Evolutionary conservation across 2,888 invertebrate genomes (phyloP).

Genomic region (Steinernema hermaphroditum): DNA sequence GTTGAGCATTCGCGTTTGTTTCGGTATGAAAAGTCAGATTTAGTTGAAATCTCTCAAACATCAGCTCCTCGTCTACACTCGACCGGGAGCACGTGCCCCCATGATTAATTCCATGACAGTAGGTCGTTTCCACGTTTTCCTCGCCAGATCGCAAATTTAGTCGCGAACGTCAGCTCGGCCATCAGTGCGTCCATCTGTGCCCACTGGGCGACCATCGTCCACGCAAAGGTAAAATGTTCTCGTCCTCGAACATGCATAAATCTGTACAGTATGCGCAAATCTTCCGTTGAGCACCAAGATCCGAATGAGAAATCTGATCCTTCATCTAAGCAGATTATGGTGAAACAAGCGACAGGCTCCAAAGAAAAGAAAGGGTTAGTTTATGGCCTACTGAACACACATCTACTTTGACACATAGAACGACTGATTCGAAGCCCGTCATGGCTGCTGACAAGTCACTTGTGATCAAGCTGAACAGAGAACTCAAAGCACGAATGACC

Average conservation of each 20-base stretch:
- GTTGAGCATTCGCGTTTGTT: constrained; percentile 12
- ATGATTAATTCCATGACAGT: constrained; percentile 49
- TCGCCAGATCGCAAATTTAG: background rate
- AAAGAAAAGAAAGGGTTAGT: background rate
- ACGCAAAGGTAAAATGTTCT: background rate
- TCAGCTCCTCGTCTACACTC: constrained; percentile 59
- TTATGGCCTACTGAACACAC: background rate
- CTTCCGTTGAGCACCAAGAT: background rate
- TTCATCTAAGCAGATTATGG: background rate
- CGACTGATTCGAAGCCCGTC: background rate
- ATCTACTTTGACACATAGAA: background rate
- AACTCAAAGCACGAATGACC: constrained; percentile 2
- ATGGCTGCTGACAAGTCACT: background rate
- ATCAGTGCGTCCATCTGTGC: background rate
- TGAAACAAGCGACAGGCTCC: background rate
- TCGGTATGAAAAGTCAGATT: background rate
- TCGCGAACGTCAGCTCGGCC: constrained; percentile 15
- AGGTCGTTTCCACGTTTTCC: background rate
- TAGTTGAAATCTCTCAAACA: constrained; percentile 59
- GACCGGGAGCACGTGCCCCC: constrained; percentile 50
- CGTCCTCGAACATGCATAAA: background rate
- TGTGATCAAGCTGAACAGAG: constrained; percentile 12
- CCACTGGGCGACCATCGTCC: background rate
- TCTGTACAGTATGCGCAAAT: background rate
- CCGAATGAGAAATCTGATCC: background rate